A percentile compares a stretch with the other conserved stretches of the same genome.
Evolutionary conservation across 2,888 invertebrate genomes (phyloP).

Genomic region (Argyresthia albistria): DNA sequence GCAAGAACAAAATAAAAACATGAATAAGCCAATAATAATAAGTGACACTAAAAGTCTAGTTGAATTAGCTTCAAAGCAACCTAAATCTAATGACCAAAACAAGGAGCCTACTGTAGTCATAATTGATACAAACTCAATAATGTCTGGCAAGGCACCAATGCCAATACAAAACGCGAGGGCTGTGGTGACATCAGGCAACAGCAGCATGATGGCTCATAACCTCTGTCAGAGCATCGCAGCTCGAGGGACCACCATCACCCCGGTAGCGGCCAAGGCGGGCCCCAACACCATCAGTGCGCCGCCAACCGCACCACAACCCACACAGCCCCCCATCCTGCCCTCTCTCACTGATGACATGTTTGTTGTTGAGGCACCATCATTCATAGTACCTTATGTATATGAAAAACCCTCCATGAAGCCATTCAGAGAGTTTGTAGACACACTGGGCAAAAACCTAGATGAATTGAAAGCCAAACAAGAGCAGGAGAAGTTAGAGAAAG

Average conservation of each 20-base stretch:
- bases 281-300: constrained; percentile 17
- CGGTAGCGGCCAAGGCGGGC: constrained; percentile 43
- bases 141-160: constrained; percentile 42
- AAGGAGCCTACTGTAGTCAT: constrained; percentile 87
- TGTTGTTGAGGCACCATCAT: constrained; percentile 93
- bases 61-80: constrained; percentile 76
- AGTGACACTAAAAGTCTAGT: constrained; percentile 82
- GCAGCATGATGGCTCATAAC: constrained; percentile 43
- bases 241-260: constrained; percentile 70
- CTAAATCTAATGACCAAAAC: constrained; percentile 58
- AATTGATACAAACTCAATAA: constrained; percentile 85
- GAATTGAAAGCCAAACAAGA: constrained; percentile 51
- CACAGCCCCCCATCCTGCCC: constrained; percentile 75
- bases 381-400: constrained; percentile 94
- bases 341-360: constrained; percentile 93
- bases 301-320: constrained; percentile 22
- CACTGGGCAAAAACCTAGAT: constrained; percentile 76
- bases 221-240: constrained; percentile 63
- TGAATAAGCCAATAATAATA: constrained; percentile 74
- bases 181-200: constrained; percentile 18
- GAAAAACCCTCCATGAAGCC: constrained; percentile 90
- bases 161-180: constrained; percentile 25
- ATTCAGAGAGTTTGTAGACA: constrained; percentile 80
- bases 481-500: constrained; percentile 36
- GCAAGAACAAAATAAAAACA: constrained; percentile 29